These are phyloP conservation scores for Hystrix cristata DNA, from an alignment of 2,113 vertebrate species.

Conservation along the genomic window DNA sequence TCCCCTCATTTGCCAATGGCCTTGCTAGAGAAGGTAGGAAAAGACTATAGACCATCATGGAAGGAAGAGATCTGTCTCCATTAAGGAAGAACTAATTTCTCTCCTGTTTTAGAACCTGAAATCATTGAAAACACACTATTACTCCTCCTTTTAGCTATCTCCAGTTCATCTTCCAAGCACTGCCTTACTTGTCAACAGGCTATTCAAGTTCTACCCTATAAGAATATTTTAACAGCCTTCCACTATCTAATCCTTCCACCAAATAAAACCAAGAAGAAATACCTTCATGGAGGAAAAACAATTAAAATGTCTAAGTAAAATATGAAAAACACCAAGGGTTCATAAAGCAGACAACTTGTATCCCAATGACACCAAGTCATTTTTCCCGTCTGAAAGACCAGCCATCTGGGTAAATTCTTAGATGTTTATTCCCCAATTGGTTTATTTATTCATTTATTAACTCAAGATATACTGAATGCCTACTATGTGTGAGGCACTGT, in stretches of 20 bases:
- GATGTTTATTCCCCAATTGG: conserved; percentile 7
- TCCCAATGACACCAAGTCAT: not conserved
- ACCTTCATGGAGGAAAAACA: not conserved
- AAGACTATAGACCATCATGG: not conserved
- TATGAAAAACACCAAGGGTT: conserved; percentile 15
- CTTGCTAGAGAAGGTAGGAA: not conserved
- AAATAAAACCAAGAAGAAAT: conserved; percentile 53
- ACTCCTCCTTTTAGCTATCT: not conserved
- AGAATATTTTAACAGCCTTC: conserved; percentile 44
- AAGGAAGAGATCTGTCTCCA: not conserved
- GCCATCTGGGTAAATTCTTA: conserved; percentile 4
- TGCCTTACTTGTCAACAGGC: not conserved
- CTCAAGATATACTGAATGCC: conserved; percentile 9
- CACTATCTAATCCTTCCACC: conserved; percentile 36
- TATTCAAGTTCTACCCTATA: conserved; percentile 15
- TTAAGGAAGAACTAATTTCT: conserved; percentile 5
- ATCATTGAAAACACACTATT: not conserved
- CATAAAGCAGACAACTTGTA: conserved; percentile 14
- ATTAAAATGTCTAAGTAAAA: conserved; percentile 48
- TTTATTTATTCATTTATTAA: conserved; percentile 35
- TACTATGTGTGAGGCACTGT: not conserved
- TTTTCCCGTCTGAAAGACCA: conserved; percentile 46
- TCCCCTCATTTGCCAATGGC: not conserved
- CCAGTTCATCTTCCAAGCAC: conserved; percentile 14
- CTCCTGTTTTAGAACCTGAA: not conserved